Base-by-base conservation (phyloP, 2,113 vertebrate species). In the Rhineura floridana region DNA sequence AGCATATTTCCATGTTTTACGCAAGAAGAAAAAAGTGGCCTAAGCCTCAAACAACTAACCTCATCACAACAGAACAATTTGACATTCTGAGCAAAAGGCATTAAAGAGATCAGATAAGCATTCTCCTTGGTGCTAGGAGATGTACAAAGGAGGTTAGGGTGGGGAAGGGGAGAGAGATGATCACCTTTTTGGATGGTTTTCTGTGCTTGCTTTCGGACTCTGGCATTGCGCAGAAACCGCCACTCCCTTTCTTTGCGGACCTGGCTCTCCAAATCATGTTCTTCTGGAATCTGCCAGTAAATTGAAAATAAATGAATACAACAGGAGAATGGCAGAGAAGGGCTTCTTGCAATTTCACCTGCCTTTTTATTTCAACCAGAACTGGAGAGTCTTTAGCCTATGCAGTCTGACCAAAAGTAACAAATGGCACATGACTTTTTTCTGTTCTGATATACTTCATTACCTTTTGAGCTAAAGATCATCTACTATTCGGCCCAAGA, bases 181-280 rank as follows among this genome's bases (percentile, higher is more conserved):
- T 96, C 81, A 99, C 98, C 99, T 96, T 93, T 98, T 94, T 99
- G 98, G 69, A 98, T 97, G 95, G 98, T 96, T 94, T 95, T 96
- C 87, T 98, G 98, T 0, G 98, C 98, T 91, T 99, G 98, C 72
- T 96, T 97, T 82, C 98, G 94, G 72, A 99, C 98, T 0, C 97
- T 97, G 0, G 97, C 93, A 11, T 99, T 99, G 84, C 99, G 97
- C 86, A 99, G 97, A 90, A 99, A 99, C 82, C 98, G 95, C 99
- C 99, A 99, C 91, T 99, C 98, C 0, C 99, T 95, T 93, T 99
- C 98, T 96, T 99, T 98, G 91, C 98, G 97, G 89, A 98, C 97
- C 95, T 98, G 98, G 88, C 98, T 99, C 96, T 99, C 98, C 95
- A 98, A 87, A 93, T 99, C 99, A 0, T 99, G 98, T 90, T 99